Base-by-base conservation (phyloP, 1,140 invertebrate genomes). In the Brevipalpus yothersi region DNA sequence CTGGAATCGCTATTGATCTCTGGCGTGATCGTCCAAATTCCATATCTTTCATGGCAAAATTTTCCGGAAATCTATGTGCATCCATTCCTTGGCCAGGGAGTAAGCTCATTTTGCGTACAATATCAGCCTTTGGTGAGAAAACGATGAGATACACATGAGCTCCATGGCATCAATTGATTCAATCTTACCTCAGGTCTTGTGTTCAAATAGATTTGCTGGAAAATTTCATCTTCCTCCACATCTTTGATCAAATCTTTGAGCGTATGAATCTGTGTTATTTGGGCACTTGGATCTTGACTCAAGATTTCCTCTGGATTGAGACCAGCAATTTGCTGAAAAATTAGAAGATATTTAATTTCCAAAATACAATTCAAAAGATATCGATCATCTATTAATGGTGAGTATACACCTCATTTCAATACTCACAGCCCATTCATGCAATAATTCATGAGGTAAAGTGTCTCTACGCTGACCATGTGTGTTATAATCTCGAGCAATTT, bases 201-300 rank as follows among this genome's bases (percentile, higher is more conserved):
- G 8, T 51, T 13, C n/a, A 17, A 5, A 10, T 19, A 1, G 21
- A 51, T 51, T 9, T 51, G 49, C 21, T 51, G 49, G 49, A 58
- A 64, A 23, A 64, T 55, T 23, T 61, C 43, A 51, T 64, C 63
- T n/a, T 61, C 62, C 41, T 63, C 59, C 4, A 60, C 62, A 58
- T 64, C 66, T 41, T 66, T 59, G 0, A 65, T 60, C 40, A 67
- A 64, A 56, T 67, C 66, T 51, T 54, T 62, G 0, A 67, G 42
- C 1, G 66, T 67, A 47, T 67, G 64, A 2, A 67, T 23, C 41
- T 66, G 65, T 15, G 61, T 60, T 13, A 64, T 54, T 5, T 66
- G 58, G 41, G 61, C 59, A 62, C 67, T 64, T 23, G 66, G 64
- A 5, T 58, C 53, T 43, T 65, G 61, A 7, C 41, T 58, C 15